Percentiles rank a stretch among this genome's conserved stretches.
These are phyloP conservation scores for Meles meles DNA, from an alignment of 2,113 vertebrate species.

Conservation along the genomic window DNA sequence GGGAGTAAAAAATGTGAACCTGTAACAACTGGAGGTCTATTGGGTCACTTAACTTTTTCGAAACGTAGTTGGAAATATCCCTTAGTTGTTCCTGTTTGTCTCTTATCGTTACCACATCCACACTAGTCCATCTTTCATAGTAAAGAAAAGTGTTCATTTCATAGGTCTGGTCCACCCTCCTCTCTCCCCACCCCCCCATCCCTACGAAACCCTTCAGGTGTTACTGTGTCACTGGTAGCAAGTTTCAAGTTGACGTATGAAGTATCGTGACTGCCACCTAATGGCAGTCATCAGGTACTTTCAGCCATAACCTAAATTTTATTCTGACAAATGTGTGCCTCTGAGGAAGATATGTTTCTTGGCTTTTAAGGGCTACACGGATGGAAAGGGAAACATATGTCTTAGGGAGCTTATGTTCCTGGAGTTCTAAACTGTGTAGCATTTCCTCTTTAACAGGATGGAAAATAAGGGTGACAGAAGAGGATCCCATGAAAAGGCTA, in stretches of 20 bases:
- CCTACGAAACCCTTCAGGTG: background rate
- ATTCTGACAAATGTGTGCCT: background rate
- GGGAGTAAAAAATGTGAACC: background rate
- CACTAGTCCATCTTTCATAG: background rate
- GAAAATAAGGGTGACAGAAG: background rate
- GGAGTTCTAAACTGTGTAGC: background rate
- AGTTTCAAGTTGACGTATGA: background rate
- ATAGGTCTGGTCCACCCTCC: background rate
- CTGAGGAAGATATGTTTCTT: background rate
- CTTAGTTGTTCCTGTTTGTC: background rate
- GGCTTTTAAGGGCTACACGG: background rate
- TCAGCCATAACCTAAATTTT: background rate
- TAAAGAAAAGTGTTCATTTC: background rate
- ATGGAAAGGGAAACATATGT: background rate
- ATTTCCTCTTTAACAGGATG: background rate
- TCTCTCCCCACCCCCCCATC: rapidly evolving
- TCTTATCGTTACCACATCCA: background rate
- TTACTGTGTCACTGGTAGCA: background rate
- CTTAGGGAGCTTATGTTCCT: background rate
- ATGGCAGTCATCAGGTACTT: background rate
- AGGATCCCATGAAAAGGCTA: background rate
- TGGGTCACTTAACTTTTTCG: background rate
- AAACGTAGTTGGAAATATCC: background rate
- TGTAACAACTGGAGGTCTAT: background rate
- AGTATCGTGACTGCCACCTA: slow-evolving; percentile 63